A percentile compares a stretch with the other conserved stretches of the same genome.
phyloP scores from a whole-genome alignment of 2,888 invertebrate species.

The Latrodectus elegans region DNA sequence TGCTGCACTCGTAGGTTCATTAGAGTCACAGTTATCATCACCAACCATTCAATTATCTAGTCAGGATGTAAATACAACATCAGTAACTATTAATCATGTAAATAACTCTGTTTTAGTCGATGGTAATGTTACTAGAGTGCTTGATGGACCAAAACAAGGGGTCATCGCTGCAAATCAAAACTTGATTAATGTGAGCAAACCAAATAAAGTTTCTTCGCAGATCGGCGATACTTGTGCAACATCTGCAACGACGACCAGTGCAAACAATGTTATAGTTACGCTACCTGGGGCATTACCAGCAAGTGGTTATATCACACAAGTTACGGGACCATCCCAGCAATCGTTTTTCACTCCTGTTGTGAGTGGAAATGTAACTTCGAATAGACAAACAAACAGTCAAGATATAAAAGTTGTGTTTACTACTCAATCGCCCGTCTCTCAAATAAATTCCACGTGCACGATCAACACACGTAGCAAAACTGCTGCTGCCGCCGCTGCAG shows the following conservation, averaged over 20 bases:
- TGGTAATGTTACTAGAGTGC: conserved; percentile 56
- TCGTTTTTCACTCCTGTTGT: conserved; percentile 50
- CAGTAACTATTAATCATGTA: conserved; percentile 79
- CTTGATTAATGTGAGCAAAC: conserved; percentile 54
- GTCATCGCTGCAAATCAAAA: conserved; percentile 57
- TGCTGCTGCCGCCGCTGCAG: conserved; percentile 41
- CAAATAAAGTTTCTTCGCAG: conserved; percentile 31
- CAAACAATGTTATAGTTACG: conserved; percentile 52
- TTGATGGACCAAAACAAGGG: conserved; percentile 67
- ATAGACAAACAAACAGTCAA: conserved; percentile 43
- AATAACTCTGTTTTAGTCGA: conserved; percentile 60
- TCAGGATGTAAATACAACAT: conserved; percentile 79
- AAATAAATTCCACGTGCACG: conserved; percentile 37
- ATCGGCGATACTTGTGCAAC: conserved; percentile 40
- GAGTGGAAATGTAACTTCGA: conserved; percentile 39
- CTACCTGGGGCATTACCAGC: conserved; percentile 66
- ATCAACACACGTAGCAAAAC: conserved; percentile 61
- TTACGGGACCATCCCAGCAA: conserved; percentile 60
- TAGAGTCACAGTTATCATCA: conserved; percentile 83
- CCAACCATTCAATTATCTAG: conserved; percentile 68
- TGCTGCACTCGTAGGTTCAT: conserved; percentile 88
- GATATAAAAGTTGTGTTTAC: conserved; percentile 55
- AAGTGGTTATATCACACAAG: conserved; percentile 68
- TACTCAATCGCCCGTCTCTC: conserved; percentile 29
- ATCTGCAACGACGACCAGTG: conserved; percentile 31